A percentile compares a stretch with the other conserved stretches of the same genome.
Conservation (phyloP, 2,888 invertebrate species). For the Leptogaster cylindrica region DNA sequence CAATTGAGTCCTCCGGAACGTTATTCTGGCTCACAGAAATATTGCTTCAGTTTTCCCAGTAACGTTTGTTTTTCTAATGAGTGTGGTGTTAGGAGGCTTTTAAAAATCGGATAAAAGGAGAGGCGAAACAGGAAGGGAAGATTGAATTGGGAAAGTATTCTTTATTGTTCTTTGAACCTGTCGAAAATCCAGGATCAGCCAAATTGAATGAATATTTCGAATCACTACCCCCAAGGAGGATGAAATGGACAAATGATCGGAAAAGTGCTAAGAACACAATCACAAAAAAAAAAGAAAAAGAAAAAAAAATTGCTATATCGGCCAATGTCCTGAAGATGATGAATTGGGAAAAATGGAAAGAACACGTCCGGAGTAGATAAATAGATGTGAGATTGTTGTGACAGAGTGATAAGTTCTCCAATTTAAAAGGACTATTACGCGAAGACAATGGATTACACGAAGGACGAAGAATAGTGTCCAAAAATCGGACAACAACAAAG, state of each 20-base stretch:
- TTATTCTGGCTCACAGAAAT: slow-evolving; percentile 6
- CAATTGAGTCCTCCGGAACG: not conserved
- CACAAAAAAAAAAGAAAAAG: slow-evolving; percentile 14
- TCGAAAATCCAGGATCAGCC: slow-evolving; percentile 8
- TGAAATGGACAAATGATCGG: not conserved
- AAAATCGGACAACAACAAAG: not conserved
- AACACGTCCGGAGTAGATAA: slow-evolving; percentile 15
- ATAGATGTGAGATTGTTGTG: slow-evolving; percentile 30
- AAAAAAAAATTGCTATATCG: slow-evolving; percentile 25
- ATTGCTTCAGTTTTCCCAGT: not conserved
- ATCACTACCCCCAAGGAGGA: slow-evolving; percentile 4
- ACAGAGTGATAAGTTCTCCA: slow-evolving; percentile 29
- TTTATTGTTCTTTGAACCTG: not conserved
- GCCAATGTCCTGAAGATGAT: slow-evolving; percentile 30
- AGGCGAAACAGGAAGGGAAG: no score
- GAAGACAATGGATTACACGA: not conserved
- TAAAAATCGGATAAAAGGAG: not conserved
- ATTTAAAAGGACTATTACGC: slow-evolving; percentile 29
- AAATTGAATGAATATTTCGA: slow-evolving; percentile 28
- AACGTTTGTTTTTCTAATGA: not conserved
- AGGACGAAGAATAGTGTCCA: not conserved
- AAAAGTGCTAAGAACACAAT: not conserved
- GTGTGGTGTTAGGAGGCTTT: not conserved
- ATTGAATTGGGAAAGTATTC: not conserved
- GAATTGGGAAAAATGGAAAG: slow-evolving; percentile 14